Evolutionary conservation across 2,113 vertebrate genomes (phyloP), one percentile per base, ranked within the genome.

Genomic region (Calyptommatus sinebrachiatus): DNA sequence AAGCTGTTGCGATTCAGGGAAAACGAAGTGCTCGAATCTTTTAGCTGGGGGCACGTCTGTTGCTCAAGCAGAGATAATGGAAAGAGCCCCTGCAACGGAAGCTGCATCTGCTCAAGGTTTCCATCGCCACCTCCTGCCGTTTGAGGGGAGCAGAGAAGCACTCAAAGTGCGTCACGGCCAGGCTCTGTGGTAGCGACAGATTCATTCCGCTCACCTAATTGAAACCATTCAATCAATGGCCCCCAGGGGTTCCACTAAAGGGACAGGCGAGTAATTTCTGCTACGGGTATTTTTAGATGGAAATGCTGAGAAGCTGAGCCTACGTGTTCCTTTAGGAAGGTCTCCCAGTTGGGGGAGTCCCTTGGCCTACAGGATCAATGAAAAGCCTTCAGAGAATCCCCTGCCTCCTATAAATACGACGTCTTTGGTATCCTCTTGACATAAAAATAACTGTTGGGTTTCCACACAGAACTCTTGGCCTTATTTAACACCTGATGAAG

Each of bases 201-300:
- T 84, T 73, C 7, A 0, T n/a, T 84, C 79, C 80, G 86, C 79
- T 26, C 83, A 67, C 73, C 72, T 78, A 85, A 84, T 76, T 65
- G 35, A 85, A 79, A 85, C 80, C 76, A 79, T 88, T 84, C 85
- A 76, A 73, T 72, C 87, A 84, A n/a, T 67, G 88, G 87, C 35
- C 21, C 83, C 71, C 72, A 79, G 81, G 46, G 80, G 18, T 0
- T 5, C 65, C 9, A 69, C 78, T 24, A 14, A 84, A 84, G 35
- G 69, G 81, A 73, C 6, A 10, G 0, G 46, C 12, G 28, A 3
- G 0, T 48, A 60, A 80, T 73, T 82, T 24, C 81, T 70, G 31
- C 62, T 71, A 29, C 7, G 2, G 69, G 48, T 20, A 12, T 21
- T 71, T 63, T 48, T 77, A 0, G 20, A 80, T 29, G 60, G 31